Evolutionary conservation across 2,113 vertebrate genomes (phyloP), one percentile per base, ranked within the genome.

Genomic region (Aegotheles bennettii): DNA sequence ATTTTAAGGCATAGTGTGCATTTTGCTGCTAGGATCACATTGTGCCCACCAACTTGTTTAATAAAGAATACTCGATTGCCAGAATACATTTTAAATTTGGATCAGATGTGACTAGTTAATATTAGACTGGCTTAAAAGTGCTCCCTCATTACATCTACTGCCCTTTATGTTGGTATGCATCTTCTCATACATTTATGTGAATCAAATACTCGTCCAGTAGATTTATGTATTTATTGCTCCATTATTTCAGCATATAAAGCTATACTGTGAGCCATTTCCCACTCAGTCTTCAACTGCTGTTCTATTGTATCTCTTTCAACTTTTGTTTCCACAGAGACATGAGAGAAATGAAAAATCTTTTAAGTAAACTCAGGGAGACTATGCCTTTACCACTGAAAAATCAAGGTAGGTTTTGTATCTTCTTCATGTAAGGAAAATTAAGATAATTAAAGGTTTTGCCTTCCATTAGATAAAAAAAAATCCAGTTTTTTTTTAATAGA

Each of bases 361-460:
- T 99, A 98, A 99, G 99, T 98, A 99, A 99, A 99, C 99, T 99
- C 99, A 99, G 99, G 99, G 99, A 99, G 98, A 99, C 99, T 94
- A 99, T 99, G 99, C 99, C 99, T 99, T 99, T 99, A 98, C 99
- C 99, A 97, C 80, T 99, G 98, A 99, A 99, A 98, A 99, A 99
- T 97, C 99, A 99, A 99, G 99, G 99, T 99, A 97, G 83, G 97
- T 96, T 93, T 93, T 96, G 33, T 74, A 81, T 84, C 90, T 95
- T 90, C 36, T 90, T 65, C 11, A 18, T 74, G 20, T 87, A 63
- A 45, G 23, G 26, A 79, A 87, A 87, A 85, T 73, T 16, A 82
- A n/a, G 10, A 28, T 47, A 69, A 64, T 76, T 42, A 48, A 69
- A 65, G 16, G 5, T 5, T 68, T 84, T 68, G 6, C 10, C 9